Percentiles rank a stretch among this genome's conserved stretches.
Evolutionary conservation across 2,113 vertebrate species (phyloP).

Genomic region (Pomatostomus ruficeps): DNA sequence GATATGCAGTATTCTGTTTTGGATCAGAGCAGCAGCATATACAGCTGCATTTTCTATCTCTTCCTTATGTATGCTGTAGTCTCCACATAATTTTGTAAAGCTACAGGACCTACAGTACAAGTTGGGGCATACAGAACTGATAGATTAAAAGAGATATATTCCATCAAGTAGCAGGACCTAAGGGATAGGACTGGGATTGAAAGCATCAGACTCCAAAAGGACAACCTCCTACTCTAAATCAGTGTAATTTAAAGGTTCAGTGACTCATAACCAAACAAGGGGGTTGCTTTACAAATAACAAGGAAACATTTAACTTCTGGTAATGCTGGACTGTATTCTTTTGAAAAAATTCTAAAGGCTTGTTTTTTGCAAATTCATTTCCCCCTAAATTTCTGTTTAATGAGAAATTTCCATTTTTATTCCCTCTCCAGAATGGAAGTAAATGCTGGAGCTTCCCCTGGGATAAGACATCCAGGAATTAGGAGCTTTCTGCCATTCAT

Average conservation of each 20-base stretch:
- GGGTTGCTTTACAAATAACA: neutral
- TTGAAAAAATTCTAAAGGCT: neutral
- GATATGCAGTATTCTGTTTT: neutral
- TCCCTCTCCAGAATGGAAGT: neutral
- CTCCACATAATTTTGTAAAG: fast-evolving
- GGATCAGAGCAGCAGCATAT: neutral
- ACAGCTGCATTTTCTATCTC: neutral
- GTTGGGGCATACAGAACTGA: neutral
- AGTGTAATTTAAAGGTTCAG: neutral
- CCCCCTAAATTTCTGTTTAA: neutral
- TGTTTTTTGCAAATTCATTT: neutral
- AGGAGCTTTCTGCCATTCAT: neutral
- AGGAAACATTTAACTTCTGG: neutral
- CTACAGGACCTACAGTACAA: neutral
- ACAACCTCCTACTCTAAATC: neutral
- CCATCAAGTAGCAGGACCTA: neutral
- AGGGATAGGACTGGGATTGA: neutral
- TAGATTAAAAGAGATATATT: neutral
- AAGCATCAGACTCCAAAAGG: neutral
- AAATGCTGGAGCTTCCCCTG: neutral
- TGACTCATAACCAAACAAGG: neutral
- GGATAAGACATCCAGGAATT: neutral
- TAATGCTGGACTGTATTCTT: neutral
- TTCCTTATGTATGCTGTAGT: neutral
- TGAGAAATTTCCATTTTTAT: neutral